Base-by-base conservation (phyloP, 2,888 invertebrate species). In the Nymphalis polychloros region DNA sequence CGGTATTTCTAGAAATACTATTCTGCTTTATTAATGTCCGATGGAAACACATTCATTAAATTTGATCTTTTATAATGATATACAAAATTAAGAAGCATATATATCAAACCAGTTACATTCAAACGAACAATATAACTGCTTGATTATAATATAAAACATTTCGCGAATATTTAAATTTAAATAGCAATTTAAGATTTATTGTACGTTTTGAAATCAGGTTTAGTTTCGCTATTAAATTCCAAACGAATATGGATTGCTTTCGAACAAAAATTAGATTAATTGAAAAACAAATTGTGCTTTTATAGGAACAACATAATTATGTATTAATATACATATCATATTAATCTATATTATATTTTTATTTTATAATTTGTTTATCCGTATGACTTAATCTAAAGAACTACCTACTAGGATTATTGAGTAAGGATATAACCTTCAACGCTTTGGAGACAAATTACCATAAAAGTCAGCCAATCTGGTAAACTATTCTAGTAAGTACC, bases 121-220 rank as follows among this genome's bases (percentile, higher is more conserved):
- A 20, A 31, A 49, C 20, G 10, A 41, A 19, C 41, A 41, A 41
- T 41, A 41, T 41, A 10, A 13, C 13, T 41, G 13, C 13, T 13
- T 13, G 13, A 41, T 13, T 41, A 19, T 19, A 57, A n/a, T n/a
- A n/a, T n/a, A n/a, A n/a, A 57, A 65, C 52, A 27, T 60, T 65
- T 59, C 31, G 46, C n/a, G 48, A 59, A 50, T 20, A 1, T 41
- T 41, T 4, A 59, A 50, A 53, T 27, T 17, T 20, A 17, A 35
- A 35, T 6, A 6, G 41, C 50, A 64, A 64, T 41, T 50, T 48
- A 8, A 64, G 50, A n/a, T 60, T 53, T 50, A 31, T 52, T 60
- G 17, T 52, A 65, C 17, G 23, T n/a, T 53, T 64, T 53, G 47
- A 65, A 47, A 65, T 60, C 65, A 65, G 65, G 65, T 60, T 65